Base-by-base conservation (phyloP, 2,888 invertebrate genomes). In the Thymelicus lineola region DNA sequence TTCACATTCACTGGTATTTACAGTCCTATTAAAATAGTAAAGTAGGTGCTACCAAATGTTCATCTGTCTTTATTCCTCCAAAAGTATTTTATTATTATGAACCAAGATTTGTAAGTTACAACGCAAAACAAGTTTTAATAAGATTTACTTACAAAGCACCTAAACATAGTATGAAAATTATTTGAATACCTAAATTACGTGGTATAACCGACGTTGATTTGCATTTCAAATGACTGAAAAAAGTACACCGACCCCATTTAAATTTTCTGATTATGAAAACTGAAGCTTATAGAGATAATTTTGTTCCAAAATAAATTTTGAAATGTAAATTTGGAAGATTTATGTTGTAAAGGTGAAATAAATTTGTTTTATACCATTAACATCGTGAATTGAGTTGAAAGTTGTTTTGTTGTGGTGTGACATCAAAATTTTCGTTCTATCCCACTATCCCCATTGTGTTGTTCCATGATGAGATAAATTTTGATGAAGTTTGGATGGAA, bases 251-350 rank as follows among this genome's bases (percentile, higher is more conserved):
- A 28, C 48, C 46, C 63, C 48, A 64, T 69, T 64, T 64, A 48
- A 69, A 69, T 69, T 64, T 69, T 69, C 58, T 69, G 69, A 69
- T 69, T 63, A 69, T 69, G 69, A 48, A 63, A 69, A 64, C 69
- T 59, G 63, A 64, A 69, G 57, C 69, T 69, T 63, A 50, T 55
- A 50, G 63, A 55, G 63, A 64, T 69, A 69, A 69, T 50, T 69
- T 59, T 58, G 50, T 64, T 58, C 15, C 17, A 50, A 64, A 69
- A 69, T 59, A 59, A 59, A 69, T 61, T 62, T 57, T 62, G 46
- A 45, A 62, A 62, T 55, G 55, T 68, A 58, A 69, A 69, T 50
- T 59, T 63, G 38, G 20, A 38, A 69, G 63, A 69, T 63, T 63
- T 69, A 69, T 58, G 38, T 63, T 58, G 57, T 68, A 57, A 68